A percentile compares a stretch with the other conserved stretches of the same genome.
Evolutionary conservation across 2,797 vertebrate species (phyloP).

Genomic region (Potorous gilbertii): DNA sequence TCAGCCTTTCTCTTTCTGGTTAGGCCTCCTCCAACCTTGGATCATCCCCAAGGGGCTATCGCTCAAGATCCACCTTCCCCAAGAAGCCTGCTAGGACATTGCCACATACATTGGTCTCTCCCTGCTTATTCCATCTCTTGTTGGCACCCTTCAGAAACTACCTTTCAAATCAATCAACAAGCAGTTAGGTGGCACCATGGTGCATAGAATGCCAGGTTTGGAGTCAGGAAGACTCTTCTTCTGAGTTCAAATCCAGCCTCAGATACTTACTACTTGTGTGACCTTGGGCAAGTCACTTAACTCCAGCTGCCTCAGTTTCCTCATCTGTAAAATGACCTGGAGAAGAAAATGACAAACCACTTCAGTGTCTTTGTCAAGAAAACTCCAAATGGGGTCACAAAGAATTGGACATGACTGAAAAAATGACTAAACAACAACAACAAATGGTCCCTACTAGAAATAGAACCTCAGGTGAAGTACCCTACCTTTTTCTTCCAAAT

Average conservation of each 20-base stretch:
- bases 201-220: neutral
- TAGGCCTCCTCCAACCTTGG: neutral
- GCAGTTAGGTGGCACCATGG: neutral
- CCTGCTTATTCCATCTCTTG: neutral
- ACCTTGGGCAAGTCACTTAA: neutral
- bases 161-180: neutral
- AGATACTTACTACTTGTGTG: neutral
- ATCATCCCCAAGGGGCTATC: neutral
- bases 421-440: neutral
- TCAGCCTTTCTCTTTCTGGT: neutral
- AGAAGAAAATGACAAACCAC: neutral
- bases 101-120: neutral
- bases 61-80: neutral
- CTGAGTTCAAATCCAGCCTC: neutral
- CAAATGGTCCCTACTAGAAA: neutral
- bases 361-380: neutral
- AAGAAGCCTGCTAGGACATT: neutral
- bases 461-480: neutral
- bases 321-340: neutral
- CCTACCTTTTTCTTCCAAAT: neutral
- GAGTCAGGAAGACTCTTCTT: neutral
- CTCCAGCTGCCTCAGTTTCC: neutral
- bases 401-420: neutral
- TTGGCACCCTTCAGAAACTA: neutral
- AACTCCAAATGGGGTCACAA: neutral